Evolutionary conservation across 2,888 invertebrate species (phyloP).

Genomic region (Dioctria rufipes): DNA sequence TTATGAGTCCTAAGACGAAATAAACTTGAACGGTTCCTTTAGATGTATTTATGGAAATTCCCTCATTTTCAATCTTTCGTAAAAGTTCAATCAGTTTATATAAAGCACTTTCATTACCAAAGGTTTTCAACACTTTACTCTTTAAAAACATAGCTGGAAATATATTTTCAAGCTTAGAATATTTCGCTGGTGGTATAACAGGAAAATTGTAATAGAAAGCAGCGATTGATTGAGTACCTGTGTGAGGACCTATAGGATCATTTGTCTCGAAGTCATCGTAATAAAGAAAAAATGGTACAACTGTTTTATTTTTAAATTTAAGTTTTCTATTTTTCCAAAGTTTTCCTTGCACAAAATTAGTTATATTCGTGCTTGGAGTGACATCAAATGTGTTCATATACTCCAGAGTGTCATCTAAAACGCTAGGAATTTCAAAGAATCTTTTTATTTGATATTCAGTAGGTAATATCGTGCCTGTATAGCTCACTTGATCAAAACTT

Average conservation of each 20-base stretch:
- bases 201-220: slow-evolving; percentile 9
- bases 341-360: slow-evolving; percentile 1
- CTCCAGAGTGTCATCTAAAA: neutral
- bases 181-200: neutral
- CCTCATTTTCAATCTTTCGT: slow-evolving; percentile 20
- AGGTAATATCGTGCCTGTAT: neutral
- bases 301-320: neutral
- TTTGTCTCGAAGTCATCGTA: neutral
- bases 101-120: slow-evolving; percentile 52
- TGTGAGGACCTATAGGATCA: neutral
- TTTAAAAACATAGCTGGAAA: slow-evolving; percentile 53
- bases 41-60: neutral
- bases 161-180: slow-evolving; percentile 28
- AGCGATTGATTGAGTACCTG: slow-evolving; percentile 15
- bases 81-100: slow-evolving; percentile 25
- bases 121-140: slow-evolving; percentile 41
- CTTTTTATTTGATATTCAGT: slow-evolving; percentile 18
- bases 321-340: neutral
- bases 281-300: neutral
- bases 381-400: neutral
- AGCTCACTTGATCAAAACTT: slow-evolving; percentile 12
- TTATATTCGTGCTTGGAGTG: neutral
- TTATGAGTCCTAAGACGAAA: slow-evolving; percentile 53
- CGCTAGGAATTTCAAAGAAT: slow-evolving; percentile 1
- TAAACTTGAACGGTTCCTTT: slow-evolving; percentile 7